Evolutionary conservation across 1,140 invertebrate species (phyloP).

Genomic region (Ceratina calcarata): DNA sequence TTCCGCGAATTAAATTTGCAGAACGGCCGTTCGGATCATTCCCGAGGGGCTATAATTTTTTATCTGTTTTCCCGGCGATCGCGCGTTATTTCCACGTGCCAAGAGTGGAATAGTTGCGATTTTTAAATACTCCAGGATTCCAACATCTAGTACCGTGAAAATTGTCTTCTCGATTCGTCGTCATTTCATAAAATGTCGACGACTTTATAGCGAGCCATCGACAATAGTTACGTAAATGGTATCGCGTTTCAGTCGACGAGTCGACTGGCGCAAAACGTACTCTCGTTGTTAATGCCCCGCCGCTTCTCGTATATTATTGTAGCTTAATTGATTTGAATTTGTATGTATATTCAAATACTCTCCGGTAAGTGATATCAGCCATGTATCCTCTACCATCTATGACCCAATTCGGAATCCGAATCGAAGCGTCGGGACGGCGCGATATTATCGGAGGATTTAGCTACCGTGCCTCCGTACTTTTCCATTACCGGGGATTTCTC

Average conservation of each 20-base stretch:
- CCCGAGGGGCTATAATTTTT: not conserved
- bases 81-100: no score
- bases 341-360: slow-evolving; percentile 20
- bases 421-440: not conserved
- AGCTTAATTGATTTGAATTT: slow-evolving; percentile 41
- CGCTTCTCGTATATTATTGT: not conserved
- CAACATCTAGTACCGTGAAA: no score
- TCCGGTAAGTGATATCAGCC: not conserved
- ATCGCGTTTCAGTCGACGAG: not conserved
- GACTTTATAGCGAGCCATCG: no score
- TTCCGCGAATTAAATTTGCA: slow-evolving; percentile 1
- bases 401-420: slow-evolving; percentile 23
- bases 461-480: slow-evolving; percentile 12
- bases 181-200: no score
- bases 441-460: slow-evolving; percentile 31
- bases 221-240: not conserved
- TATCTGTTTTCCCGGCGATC: not conserved
- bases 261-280: not conserved
- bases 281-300: not conserved
- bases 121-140: not conserved
- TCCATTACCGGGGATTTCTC: slow-evolving; percentile 29
- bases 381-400: not conserved
- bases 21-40: not conserved
- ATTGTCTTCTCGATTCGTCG: not conserved
- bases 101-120: not conserved